Evolutionary conservation across 92 coral and sea anemone genomes (phyloP).

Genomic region (Zoanthus solanderi): DNA sequence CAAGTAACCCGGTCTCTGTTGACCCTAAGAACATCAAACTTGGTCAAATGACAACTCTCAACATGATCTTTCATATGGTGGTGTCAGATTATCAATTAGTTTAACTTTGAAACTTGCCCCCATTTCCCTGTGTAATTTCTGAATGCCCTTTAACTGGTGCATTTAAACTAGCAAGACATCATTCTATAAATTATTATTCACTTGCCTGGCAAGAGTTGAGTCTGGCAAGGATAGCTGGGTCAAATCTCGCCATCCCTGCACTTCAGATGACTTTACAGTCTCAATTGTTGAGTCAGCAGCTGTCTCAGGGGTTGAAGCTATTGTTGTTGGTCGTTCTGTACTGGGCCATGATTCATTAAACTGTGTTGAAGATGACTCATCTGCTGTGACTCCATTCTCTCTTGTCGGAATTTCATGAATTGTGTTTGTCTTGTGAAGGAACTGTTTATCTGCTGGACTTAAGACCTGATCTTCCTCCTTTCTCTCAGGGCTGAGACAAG

Average conservation of each 20-base stretch:
- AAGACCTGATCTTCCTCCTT: constrained; percentile 48
- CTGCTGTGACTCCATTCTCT: constrained; percentile 85
- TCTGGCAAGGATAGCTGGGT: constrained; percentile 39
- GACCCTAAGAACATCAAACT: too few species aligned
- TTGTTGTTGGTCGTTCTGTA: constrained; percentile 78
- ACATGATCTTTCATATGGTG: too few species aligned
- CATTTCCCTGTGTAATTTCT: too few species aligned
- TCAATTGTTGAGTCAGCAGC: constrained; percentile 79
- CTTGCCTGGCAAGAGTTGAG: constrained; percentile 67
- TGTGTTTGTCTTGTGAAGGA: constrained; percentile 74
- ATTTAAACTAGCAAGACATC: not conserved
- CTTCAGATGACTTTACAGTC: constrained; percentile 9
- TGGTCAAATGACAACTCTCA: too few species aligned
- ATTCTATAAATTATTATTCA: not conserved
- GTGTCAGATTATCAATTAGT: too few species aligned
- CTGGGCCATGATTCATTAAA: constrained; percentile 99
- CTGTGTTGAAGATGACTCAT: constrained; percentile 84
- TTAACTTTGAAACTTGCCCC: too few species aligned
- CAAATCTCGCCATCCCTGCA: constrained; percentile 44
- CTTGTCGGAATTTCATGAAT: constrained; percentile 93
- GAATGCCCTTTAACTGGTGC: too few species aligned
- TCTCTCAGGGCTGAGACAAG: constrained; percentile 72
- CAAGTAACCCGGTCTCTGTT: too few species aligned
- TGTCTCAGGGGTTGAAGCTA: constrained; percentile 67
- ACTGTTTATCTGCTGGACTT: constrained; percentile 83